Evolutionary conservation across 2,113 vertebrate genomes (phyloP).

Genomic region (Boleophthalmus pectinirostris): DNA sequence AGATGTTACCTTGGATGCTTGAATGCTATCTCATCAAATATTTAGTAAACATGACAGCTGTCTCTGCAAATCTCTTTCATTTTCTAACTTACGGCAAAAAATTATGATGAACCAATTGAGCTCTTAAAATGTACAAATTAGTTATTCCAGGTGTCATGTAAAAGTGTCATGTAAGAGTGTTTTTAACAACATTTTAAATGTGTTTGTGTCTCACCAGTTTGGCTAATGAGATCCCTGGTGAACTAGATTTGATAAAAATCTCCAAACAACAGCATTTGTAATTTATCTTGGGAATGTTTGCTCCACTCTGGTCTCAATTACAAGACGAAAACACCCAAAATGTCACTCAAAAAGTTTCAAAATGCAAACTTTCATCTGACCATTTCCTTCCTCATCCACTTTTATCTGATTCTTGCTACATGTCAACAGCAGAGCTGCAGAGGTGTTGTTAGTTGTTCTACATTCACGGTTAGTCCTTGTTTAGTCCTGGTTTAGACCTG

Average conservation of each 20-base stretch:
- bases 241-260: slow-evolving; percentile 15
- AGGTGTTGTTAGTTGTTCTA: background rate
- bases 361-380: background rate
- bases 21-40: too few relatives aligned
- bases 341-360: background rate
- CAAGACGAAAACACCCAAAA: background rate
- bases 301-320: slow-evolving; percentile 1
- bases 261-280: slow-evolving; percentile 19
- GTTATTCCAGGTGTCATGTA: background rate
- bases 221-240: slow-evolving; percentile 42
- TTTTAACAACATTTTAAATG: background rate
- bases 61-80: too few relatives aligned
- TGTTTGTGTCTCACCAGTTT: slow-evolving; percentile 1
- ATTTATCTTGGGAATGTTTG: slow-evolving; percentile 9
- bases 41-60: too few relatives aligned
- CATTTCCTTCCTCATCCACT: background rate
- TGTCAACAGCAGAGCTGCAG: background rate
- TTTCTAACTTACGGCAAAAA: background rate
- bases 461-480: too few relatives aligned
- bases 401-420: background rate
- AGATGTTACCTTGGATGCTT: too few relatives aligned
- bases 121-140: background rate
- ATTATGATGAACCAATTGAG: background rate
- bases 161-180: background rate
- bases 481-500: too few relatives aligned